A percentile compares a stretch with the other conserved stretches of the same genome.
Conservation (phyloP, 2,888 invertebrate genomes). For the Drosophila yooni region DNA sequence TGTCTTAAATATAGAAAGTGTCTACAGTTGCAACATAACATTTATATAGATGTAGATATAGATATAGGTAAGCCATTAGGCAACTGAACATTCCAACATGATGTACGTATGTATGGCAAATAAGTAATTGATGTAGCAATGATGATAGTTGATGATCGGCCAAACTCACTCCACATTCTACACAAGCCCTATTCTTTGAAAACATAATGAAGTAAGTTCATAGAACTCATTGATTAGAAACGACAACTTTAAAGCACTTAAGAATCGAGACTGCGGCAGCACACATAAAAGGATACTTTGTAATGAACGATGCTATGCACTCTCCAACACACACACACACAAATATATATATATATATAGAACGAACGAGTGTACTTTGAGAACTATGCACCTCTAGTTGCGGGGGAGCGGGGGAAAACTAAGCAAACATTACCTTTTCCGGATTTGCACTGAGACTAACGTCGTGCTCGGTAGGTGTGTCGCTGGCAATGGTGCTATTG, state of each 20-base stretch:
- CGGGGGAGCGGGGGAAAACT: neutral
- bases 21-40: conserved; percentile 8
- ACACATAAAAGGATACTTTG: neutral
- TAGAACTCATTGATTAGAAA: conserved; percentile 17
- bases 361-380: conserved; percentile 27
- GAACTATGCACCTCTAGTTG: conserved; percentile 8
- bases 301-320: conserved; percentile 1
- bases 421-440: conserved; percentile 64
- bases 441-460: conserved; percentile 37
- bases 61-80: neutral
- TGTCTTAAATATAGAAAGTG: neutral
- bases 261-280: conserved; percentile 7
- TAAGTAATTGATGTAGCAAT: neutral
- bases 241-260: conserved; percentile 21
- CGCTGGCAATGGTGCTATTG: conserved; percentile 72
- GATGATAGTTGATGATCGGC: neutral
- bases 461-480: conserved; percentile 72
- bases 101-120: conserved; percentile 5
- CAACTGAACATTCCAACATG: conserved; percentile 1
- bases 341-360: conserved; percentile 13
- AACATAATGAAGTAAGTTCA: neutral
- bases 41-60: neutral
- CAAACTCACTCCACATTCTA: conserved; percentile 1
- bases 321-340: neutral
- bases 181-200: neutral